Evolutionary conservation across 1,140 invertebrate genomes (phyloP), one percentile per base, ranked within the genome.

Genomic region (Zaprionus lachaisei): DNA sequence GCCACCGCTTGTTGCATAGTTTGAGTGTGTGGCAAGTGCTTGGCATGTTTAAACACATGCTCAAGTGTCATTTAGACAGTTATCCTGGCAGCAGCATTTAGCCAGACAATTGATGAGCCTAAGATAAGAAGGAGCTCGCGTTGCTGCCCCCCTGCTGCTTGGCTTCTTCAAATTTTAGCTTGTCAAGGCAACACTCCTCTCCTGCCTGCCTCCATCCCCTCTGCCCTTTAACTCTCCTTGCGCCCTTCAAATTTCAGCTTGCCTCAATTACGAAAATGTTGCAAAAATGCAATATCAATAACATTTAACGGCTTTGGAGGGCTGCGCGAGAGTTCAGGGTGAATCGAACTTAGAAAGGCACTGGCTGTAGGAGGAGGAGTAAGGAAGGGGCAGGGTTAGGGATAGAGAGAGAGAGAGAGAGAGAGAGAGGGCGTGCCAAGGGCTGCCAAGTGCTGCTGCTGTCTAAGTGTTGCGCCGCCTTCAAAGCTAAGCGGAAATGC

Each of bases 31-130:
- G 84, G 63, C 85, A 90, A 90, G 85, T 81, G 85, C 85, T 90
- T 80, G 79, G 85, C 85, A 89, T 89, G 85, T 90, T 89, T 89
- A 90, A 89, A 89, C 85, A 89, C 85, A 90, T 89, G 86, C 85
- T 89, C 77, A 80, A 90, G 85, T 81, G 79, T 81, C 85, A 90
- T 89, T 89, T 90, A 90, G 85, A 81, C 85, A 89, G 85, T 89
- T 90, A 89, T 89, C 81, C 72, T 72, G 55, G 24, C 56, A 68
- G 62, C 38, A 47, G 26, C 64, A 63, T 67, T 77, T 66, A 79
- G 72, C 74, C 84, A 89, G 84, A 89, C 85, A 89, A 89, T 89
- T 89, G 85, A 89, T 89, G 83, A 79, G 61, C 47, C 68, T 71
- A 62, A 69, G 83, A 87, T 83, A 80, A 68, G 73, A 72, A 64